phyloP scores from a whole-genome alignment of 2,797 vertebrate species.

The Malacoraja senta region DNA sequence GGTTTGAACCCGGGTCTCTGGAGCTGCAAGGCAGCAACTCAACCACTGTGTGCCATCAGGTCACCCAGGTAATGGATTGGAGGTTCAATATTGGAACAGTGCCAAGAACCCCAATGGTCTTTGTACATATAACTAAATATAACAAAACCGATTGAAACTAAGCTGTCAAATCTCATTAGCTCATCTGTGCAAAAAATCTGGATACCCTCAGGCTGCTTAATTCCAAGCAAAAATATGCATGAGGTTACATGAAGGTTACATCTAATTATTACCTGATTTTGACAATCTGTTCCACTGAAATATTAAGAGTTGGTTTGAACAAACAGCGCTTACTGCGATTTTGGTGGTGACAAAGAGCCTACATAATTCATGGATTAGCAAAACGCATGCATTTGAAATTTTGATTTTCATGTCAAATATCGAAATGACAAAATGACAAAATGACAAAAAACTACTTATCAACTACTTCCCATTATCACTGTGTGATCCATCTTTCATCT shows the following conservation, averaged over 20 bases:
- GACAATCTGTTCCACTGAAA: constrained; percentile 9
- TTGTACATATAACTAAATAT: background rate
- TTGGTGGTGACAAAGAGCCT: background rate
- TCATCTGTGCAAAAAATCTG: background rate
- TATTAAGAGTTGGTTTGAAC: background rate
- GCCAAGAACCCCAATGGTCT: background rate
- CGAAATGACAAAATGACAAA: too few species aligned
- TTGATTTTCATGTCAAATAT: background rate
- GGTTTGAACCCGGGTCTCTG: too few species aligned
- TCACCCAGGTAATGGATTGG: background rate
- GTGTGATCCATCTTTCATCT: background rate
- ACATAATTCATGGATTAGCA: background rate
- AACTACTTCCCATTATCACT: background rate
- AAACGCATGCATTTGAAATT: background rate
- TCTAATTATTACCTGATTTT: constrained; percentile 32
- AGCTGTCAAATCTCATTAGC: constrained; percentile 26
- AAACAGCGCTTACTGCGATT: background rate
- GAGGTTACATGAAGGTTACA: background rate
- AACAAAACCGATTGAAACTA: background rate
- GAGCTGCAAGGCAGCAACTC: too few species aligned
- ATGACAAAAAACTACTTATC: too few species aligned
- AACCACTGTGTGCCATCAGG: too few species aligned
- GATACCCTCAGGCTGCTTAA: background rate
- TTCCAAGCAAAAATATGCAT: background rate
- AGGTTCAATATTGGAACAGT: too few species aligned